A percentile compares a stretch with the other conserved stretches of the same genome.
phyloP scores from a whole-genome alignment of 1,140 invertebrate species.

The Eulimnadia texana region DNA sequence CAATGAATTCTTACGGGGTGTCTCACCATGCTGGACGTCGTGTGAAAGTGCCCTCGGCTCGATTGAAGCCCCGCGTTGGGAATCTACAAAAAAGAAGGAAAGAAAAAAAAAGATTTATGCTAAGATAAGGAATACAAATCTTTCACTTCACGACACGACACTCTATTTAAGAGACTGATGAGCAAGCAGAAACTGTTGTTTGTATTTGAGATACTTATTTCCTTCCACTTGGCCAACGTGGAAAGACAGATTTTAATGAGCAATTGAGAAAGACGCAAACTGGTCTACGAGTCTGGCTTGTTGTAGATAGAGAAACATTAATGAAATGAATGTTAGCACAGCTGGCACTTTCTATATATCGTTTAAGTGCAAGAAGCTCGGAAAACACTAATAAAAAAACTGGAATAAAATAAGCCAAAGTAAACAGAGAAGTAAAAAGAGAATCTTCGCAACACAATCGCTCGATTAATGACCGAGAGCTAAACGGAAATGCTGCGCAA shows the following conservation, averaged over 20 bases:
- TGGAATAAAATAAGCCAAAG: neutral
- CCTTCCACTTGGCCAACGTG: neutral
- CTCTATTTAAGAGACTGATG: neutral
- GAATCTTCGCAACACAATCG: neutral
- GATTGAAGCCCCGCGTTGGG: neutral
- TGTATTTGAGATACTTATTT: neutral
- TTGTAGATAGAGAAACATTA: neutral
- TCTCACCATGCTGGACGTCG: constrained; percentile 1
- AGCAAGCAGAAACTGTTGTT: neutral
- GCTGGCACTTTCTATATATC: neutral
- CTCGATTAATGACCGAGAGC: constrained; percentile 10
- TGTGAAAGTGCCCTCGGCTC: neutral
- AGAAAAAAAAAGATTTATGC: neutral
- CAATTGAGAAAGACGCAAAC: neutral
- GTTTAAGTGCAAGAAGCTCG: neutral
- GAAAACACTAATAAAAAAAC: neutral
- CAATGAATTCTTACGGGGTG: neutral
- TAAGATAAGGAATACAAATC: neutral
- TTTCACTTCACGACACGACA: neutral
- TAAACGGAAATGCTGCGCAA: constrained; percentile 21
- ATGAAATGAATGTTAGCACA: neutral
- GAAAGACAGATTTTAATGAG: neutral
- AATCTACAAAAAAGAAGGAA: neutral
- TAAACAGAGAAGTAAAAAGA: neutral
- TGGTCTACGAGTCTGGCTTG: neutral